Base-by-base conservation (phyloP, 2,113 vertebrate species). In the Caranx ignobilis region DNA sequence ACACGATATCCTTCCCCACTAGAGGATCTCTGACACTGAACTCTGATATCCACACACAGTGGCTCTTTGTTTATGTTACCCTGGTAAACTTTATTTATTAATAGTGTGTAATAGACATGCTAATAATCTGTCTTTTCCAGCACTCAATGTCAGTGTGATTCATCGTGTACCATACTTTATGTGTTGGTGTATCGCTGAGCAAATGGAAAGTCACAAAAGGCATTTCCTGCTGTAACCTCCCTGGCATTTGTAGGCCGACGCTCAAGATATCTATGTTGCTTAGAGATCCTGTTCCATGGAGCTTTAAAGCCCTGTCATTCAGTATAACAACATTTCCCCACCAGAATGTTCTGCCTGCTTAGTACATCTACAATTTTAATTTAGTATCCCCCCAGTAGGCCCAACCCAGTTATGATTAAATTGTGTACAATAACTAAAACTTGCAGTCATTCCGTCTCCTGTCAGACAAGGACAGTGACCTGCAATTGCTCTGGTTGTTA, bases 141-240 rank as follows among this genome's bases (percentile, higher is more conserved):
- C 39, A 32, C 12, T 80, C 32, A 11, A 6, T 82, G 57, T 76
- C 55, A 71, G 2, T 68, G 19, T 43, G 73, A 81, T 91, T 78
- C 52, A 43, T 82, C 45, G 74, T 82, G 43, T 60, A 54, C 48
- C 57, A 60, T 7, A 56, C 70, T 85, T 75, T 91, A 88, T 90
- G 76, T 75, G 88, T 81, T 88, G 82, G 88, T 87, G 90, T 82
- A 85, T 91, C 74, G 92, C 94, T 96, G 94, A 96, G 94, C 92
- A 92, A 90, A 95, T 94, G 95, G 96, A 96, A 96, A 95, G 86
- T 88, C 87, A 88, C 85, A 93, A 93, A 90, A 93, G 95, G 93
- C 94, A 95, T 95, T 95, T 96, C 94, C 93, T 95, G 93, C 93
- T 87, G 90, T 96, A 95, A 94, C 94, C 93, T 92, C 93, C 75